phyloP scores from a whole-genome alignment of 2,113 vertebrate species.

The Chionis minor region DNA sequence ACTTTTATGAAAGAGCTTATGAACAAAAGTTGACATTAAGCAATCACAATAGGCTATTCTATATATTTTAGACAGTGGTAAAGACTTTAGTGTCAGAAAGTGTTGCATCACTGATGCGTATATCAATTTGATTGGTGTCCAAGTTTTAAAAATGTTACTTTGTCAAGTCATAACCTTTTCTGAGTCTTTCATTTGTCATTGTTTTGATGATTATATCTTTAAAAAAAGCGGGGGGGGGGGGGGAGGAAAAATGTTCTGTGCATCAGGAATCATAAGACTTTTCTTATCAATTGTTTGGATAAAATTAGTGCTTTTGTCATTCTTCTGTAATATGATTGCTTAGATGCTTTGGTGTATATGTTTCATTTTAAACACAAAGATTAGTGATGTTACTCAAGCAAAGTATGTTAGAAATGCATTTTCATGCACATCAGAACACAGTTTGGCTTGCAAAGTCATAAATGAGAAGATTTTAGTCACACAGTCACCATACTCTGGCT shows the following conservation, averaged over 20 bases:
- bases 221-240: neutral
- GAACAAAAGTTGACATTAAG: constrained; percentile 82
- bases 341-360: constrained; percentile 49
- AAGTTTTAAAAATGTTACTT: constrained; percentile 82
- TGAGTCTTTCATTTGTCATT: constrained; percentile 87
- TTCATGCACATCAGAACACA: constrained; percentile 22
- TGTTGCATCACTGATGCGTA: constrained; percentile 78
- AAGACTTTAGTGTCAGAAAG: constrained; percentile 85
- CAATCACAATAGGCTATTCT: constrained; percentile 78
- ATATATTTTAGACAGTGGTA: constrained; percentile 82
- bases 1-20: constrained; percentile 82
- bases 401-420: neutral
- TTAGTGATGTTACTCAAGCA: constrained; percentile 12
- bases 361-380: constrained; percentile 46
- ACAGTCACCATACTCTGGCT: neutral
- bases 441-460: neutral
- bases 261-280: constrained; percentile 69
- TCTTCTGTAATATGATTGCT: constrained; percentile 34
- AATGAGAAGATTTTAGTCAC: constrained; percentile 32
- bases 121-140: constrained; percentile 86
- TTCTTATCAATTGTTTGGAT: constrained; percentile 69
- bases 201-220: constrained; percentile 81
- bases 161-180: constrained; percentile 86
- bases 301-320: constrained; percentile 69
- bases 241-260: constrained; percentile 73